Evolutionary conservation across 2,797 vertebrate species (phyloP).

Genomic region (Microctenopoma stevenorrisi): DNA sequence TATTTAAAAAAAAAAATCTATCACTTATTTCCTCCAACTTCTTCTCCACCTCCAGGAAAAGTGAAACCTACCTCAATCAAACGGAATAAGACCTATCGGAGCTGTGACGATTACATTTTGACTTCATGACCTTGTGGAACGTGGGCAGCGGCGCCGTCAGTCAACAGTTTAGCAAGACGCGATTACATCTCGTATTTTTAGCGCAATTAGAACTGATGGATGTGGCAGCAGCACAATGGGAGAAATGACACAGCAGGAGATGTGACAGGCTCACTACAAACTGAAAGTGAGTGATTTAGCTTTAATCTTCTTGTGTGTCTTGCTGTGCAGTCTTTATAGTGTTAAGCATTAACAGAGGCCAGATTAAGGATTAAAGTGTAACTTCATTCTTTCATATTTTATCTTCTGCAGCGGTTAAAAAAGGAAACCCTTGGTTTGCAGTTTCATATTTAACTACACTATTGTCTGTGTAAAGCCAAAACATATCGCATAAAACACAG

Average conservation of each 20-base stretch:
- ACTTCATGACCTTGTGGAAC: conserved; percentile 62
- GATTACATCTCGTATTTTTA: neutral
- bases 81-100: conserved; percentile 36
- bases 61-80: conserved; percentile 31
- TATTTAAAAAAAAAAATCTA: conserved; percentile 34
- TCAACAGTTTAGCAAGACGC: neutral
- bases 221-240: conserved; percentile 11
- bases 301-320: neutral
- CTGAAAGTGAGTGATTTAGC: neutral
- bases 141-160: neutral
- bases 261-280: neutral
- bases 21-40: conserved; percentile 16
- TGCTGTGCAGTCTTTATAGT: neutral
- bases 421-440: conserved; percentile 25
- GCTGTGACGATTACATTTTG: conserved; percentile 20
- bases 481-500: conserved; percentile 5
- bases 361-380: conserved; percentile 18
- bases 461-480: conserved; percentile 26
- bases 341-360: conserved; percentile 3
- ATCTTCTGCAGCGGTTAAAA: conserved; percentile 36
- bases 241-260: conserved; percentile 1
- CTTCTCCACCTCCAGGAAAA: conserved; percentile 28
- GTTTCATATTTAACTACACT: conserved; percentile 7
- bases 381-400: conserved; percentile 17
- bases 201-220: neutral